phyloP scores from a whole-genome alignment of 2,888 invertebrate genomes.

The Pseudococcus longispinus region DNA sequence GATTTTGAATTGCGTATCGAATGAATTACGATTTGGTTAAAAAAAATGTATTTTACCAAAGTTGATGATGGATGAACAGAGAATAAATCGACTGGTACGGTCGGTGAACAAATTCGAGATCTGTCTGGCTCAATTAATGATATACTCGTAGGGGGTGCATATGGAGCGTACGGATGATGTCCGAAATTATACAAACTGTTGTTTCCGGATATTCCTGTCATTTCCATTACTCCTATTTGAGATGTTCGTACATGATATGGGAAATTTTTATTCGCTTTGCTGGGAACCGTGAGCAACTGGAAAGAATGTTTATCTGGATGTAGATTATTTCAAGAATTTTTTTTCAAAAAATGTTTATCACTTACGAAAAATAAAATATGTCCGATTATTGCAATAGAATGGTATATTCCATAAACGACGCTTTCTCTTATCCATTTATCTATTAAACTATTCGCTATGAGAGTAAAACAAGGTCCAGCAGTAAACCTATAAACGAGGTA shows the following conservation, averaged over 20 bases:
- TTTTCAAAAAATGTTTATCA: not conserved
- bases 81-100: slow-evolving; percentile 61
- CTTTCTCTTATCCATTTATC: slow-evolving; percentile 82
- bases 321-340: too few species aligned
- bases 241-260: slow-evolving; percentile 89
- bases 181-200: slow-evolving; percentile 69
- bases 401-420: slow-evolving; percentile 73
- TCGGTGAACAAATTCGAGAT: slow-evolving; percentile 52
- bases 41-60: not conserved
- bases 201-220: slow-evolving; percentile 66
- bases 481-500: slow-evolving; percentile 70
- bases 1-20: not conserved
- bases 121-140: slow-evolving; percentile 52
- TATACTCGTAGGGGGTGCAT: slow-evolving; percentile 59
- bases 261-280: slow-evolving; percentile 85
- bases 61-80: slow-evolving; percentile 59
- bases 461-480: slow-evolving; percentile 79
- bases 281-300: slow-evolving; percentile 81
- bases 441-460: slow-evolving; percentile 76
- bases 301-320: slow-evolving; percentile 61
- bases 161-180: slow-evolving; percentile 71
- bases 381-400: slow-evolving; percentile 72
- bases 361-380: slow-evolving; percentile 75
- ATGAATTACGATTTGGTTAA: not conserved
- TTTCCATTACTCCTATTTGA: slow-evolving; percentile 77